phyloP scores from a whole-genome alignment of 2,888 invertebrate genomes.

The Catocala nupta region DNA sequence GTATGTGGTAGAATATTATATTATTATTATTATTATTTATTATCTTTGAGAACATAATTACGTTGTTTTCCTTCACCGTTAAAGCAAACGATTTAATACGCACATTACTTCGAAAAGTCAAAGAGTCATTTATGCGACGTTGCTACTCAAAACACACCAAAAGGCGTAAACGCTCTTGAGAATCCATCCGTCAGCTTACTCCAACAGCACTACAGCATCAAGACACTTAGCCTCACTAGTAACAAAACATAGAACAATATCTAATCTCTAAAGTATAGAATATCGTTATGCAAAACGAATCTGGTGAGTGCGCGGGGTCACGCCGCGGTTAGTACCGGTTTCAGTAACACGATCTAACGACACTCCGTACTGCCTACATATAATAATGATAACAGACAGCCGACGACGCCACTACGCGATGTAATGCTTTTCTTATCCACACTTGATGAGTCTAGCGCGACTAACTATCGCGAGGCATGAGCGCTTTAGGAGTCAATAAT shows the following conservation, averaged over 20 bases:
- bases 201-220: too few species aligned
- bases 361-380: slow-evolving; percentile 37
- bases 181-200: too few species aligned
- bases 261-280: slow-evolving; percentile 28
- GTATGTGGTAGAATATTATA: too few species aligned
- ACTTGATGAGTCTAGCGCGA: slow-evolving; percentile 45
- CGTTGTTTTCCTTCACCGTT: too few species aligned
- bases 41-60: too few species aligned
- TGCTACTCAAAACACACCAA: too few species aligned
- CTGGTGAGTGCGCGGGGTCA: slow-evolving; percentile 43
- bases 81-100: too few species aligned
- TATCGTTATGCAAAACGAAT: slow-evolving; percentile 46
- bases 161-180: too few species aligned
- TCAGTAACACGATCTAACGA: slow-evolving; percentile 47
- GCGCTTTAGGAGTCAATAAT: too few species aligned
- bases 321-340: slow-evolving; percentile 58
- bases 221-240: background rate
- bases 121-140: too few species aligned
- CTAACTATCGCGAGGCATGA: slow-evolving; percentile 25
- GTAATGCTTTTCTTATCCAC: slow-evolving; percentile 47
- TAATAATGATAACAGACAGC: slow-evolving; percentile 35
- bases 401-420: slow-evolving; percentile 40
- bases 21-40: too few species aligned
- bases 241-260: slow-evolving; percentile 18
- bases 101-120: too few species aligned